phyloP scores from a whole-genome alignment of 2,113 vertebrate species.

The Tetrax tetrax region DNA sequence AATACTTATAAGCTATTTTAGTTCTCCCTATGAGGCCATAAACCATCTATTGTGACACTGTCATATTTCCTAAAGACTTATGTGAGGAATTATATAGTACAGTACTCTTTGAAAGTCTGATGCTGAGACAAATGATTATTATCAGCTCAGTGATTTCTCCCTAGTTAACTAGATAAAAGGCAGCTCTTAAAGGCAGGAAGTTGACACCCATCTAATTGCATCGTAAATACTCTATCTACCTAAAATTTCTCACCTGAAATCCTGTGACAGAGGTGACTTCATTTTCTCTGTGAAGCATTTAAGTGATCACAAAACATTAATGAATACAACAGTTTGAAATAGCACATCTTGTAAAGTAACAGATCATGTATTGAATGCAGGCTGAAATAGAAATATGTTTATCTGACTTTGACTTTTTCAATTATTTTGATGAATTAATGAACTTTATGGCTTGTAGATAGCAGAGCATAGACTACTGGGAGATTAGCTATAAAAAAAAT shows the following conservation, averaged over 20 bases:
- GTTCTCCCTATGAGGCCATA: neutral
- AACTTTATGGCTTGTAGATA: neutral
- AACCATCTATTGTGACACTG: neutral
- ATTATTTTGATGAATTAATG: neutral
- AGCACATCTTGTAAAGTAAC: neutral
- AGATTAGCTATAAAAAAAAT: neutral
- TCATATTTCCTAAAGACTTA: neutral
- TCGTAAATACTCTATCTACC: neutral
- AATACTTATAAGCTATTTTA: neutral
- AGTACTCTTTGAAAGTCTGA: neutral
- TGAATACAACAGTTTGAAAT: neutral
- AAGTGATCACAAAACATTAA: neutral
- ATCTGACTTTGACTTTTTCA: neutral
- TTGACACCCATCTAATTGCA: neutral
- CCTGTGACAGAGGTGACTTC: conserved; percentile 5
- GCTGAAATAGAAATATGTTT: neutral
- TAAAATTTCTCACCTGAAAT: neutral
- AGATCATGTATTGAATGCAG: neutral
- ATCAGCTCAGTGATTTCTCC: neutral
- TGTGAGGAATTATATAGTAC: neutral
- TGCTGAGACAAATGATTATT: neutral
- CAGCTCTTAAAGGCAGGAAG: conserved; percentile 22
- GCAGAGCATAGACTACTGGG: neutral
- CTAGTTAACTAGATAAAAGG: neutral
- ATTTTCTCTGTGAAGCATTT: neutral